Percentiles rank a stretch among this genome's conserved stretches.
Evolutionary conservation across 1,140 invertebrate genomes (phyloP).

Genomic region (Diprion similis): DNA sequence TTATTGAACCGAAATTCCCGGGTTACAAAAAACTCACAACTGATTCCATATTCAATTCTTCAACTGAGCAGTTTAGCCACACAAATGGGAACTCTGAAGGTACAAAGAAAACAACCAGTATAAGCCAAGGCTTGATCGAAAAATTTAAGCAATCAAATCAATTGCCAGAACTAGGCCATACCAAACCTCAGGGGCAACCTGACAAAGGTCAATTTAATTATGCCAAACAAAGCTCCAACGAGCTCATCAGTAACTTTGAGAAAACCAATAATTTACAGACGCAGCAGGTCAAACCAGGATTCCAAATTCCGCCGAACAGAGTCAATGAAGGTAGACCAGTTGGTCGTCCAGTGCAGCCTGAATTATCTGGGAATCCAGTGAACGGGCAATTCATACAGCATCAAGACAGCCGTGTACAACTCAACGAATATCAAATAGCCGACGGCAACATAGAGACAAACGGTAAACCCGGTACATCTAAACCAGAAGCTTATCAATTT

Average conservation of each 20-base stretch:
- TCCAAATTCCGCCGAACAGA: not conserved
- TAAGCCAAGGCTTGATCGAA: not conserved
- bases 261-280: slow-evolving; percentile 2
- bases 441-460: not conserved
- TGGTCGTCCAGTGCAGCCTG: not conserved
- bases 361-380: slow-evolving; percentile 15
- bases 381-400: not conserved
- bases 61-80: not conserved
- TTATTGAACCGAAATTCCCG: not conserved
- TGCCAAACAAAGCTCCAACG: not conserved
- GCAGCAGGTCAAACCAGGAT: not conserved
- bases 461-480: not conserved
- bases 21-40: not conserved
- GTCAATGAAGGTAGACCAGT: not conserved
- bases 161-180: not conserved
- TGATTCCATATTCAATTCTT: not conserved
- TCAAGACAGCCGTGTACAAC: not conserved
- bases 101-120: not conserved
- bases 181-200: slow-evolving; percentile 18
- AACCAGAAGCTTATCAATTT: not conserved
- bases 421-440: slow-evolving; percentile 11
- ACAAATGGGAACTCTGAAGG: not conserved
- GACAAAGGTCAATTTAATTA: slow-evolving; percentile 10
- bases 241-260: not conserved
- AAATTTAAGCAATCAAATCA: not conserved